Conservation (phyloP, 1,140 invertebrate genomes). For the Psilanteris sp. region DNA sequence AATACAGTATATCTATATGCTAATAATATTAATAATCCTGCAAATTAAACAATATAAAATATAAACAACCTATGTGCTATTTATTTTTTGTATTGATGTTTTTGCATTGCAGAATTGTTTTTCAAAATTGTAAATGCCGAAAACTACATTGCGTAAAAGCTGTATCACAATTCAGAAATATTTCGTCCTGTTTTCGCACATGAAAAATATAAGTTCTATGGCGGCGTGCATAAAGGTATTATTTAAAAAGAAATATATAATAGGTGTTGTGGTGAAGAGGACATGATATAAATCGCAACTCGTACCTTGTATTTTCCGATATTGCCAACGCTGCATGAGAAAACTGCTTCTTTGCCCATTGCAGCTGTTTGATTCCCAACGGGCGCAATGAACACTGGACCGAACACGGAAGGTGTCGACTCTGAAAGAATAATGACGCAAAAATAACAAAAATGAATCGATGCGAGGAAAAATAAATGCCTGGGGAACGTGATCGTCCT, state of each 20-base stretch:
- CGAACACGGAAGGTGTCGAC: constrained; percentile 71
- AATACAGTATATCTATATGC: no score
- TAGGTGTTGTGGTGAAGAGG: constrained; percentile 53
- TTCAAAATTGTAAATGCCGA: no score
- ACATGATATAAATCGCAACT: constrained; percentile 68
- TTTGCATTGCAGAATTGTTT: no score
- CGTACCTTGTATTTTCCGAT: constrained; percentile 89
- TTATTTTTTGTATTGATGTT: no score
- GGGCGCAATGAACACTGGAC: constrained; percentile 86
- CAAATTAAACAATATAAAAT: no score
- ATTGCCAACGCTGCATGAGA: constrained; percentile 89
- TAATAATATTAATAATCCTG: no score
- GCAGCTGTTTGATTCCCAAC: constrained; percentile 89
- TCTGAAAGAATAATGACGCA: constrained; percentile 66
- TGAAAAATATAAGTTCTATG: no score
- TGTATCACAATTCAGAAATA: no score
- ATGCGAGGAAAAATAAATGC: constrained; percentile 64
- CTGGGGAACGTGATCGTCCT: constrained; percentile 62
- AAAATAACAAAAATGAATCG: constrained; percentile 66
- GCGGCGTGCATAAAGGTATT: constrained; percentile 29
- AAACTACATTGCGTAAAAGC: no score
- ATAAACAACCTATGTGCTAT: no score
- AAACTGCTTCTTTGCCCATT: constrained; percentile 87
- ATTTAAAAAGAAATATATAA: constrained; percentile 59
- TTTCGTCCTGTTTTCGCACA: no score